Percentiles rank a stretch among this genome's conserved stretches.
Evolutionary conservation across 2,113 vertebrate species (phyloP).

Genomic region (Falcunculus frontatus): DNA sequence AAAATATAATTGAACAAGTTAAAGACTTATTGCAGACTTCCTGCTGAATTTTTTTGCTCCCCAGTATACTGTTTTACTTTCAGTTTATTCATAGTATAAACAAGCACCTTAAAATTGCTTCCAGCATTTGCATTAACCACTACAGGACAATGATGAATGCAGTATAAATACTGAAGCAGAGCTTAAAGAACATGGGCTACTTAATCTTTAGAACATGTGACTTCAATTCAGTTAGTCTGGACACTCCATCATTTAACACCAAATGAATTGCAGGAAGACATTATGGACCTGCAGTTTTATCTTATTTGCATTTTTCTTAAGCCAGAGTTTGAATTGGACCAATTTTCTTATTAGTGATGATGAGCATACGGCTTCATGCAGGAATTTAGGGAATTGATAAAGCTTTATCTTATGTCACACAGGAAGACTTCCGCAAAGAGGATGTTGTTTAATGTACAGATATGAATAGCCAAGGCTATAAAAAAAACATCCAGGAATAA

Average conservation of each 20-base stretch:
- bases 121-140: conserved; percentile 2
- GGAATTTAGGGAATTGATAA: not conserved
- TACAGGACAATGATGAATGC: conserved; percentile 36
- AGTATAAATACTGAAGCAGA: conserved; percentile 13
- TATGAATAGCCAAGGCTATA: not conserved
- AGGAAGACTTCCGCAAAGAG: not conserved
- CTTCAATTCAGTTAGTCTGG: not conserved
- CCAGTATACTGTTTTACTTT: not conserved
- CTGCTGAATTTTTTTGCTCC: not conserved
- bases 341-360: not conserved
- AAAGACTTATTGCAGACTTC: not conserved
- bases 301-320: not conserved
- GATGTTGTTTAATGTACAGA: not conserved
- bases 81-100: not conserved
- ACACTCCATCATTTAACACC: conserved; percentile 1
- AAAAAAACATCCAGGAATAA: not conserved
- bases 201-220: not conserved
- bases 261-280: not conserved
- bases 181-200: not conserved
- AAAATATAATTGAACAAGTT: not conserved
- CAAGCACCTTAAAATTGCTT: conserved; percentile 8
- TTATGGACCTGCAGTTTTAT: not conserved
- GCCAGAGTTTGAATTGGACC: not conserved
- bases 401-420: not conserved
- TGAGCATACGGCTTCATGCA: not conserved